Evolutionary conservation across 2,888 invertebrate genomes (phyloP).

Genomic region (Panopea generosa): DNA sequence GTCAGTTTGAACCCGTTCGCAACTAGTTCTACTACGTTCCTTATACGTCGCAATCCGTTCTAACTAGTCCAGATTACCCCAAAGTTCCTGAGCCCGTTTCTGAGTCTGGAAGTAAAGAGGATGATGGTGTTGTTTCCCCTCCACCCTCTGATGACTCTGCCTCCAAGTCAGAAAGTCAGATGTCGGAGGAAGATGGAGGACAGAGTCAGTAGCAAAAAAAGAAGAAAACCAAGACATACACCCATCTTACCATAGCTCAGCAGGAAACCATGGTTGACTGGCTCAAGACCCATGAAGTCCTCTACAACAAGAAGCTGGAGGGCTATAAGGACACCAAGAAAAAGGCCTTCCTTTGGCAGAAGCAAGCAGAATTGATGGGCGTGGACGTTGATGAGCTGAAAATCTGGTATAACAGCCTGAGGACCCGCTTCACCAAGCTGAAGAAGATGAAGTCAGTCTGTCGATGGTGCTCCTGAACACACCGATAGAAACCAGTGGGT

Average conservation of each 20-base stretch:
- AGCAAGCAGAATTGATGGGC: slow-evolving; percentile 37
- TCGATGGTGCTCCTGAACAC: slow-evolving; percentile 43
- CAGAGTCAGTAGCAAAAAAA: slow-evolving; percentile 8
- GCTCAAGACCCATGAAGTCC: slow-evolving; percentile 32
- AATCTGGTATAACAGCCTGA: slow-evolving; percentile 33
- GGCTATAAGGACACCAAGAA: slow-evolving; percentile 20
- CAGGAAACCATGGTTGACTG: slow-evolving; percentile 28
- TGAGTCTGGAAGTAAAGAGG: background rate
- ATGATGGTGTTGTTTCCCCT: background rate
- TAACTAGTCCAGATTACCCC: background rate
- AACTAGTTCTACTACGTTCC: slow-evolving; percentile 6
- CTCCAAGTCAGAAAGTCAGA: too few species aligned
- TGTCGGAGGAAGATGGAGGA: background rate
- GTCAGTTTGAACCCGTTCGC: slow-evolving; percentile 6
- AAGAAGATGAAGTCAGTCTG: slow-evolving; percentile 33
- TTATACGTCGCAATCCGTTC: background rate
- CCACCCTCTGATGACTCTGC: slow-evolving; percentile 4
- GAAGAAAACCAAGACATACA: slow-evolving; percentile 4
- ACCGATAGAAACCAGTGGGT: slow-evolving; percentile 43
- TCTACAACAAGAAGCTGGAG: slow-evolving; percentile 23
- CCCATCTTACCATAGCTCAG: slow-evolving; percentile 22
- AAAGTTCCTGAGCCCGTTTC: background rate
- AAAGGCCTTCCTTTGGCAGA: slow-evolving; percentile 31
- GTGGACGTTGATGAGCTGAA: slow-evolving; percentile 30
- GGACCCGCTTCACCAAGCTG: slow-evolving; percentile 32